Evolutionary conservation across 2,888 invertebrate genomes (phyloP), one percentile per base, ranked within the genome.

Genomic region (Cheilosia vulpina): DNA sequence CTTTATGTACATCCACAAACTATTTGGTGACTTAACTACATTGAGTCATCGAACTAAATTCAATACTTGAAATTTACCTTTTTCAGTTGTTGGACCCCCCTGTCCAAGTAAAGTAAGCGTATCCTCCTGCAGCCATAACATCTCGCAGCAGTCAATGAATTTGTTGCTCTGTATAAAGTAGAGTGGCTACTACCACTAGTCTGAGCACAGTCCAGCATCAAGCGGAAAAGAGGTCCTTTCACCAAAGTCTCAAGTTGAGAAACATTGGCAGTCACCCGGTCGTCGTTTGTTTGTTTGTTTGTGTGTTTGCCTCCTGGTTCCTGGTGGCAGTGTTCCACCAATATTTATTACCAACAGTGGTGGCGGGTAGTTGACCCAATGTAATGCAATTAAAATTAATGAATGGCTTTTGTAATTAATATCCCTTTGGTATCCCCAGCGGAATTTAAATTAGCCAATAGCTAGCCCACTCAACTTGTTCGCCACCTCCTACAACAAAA

Each of bases 331-430:
- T 77, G 81, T 85, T 77, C 81, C 58, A 81, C 85, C 81, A 81
- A 85, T 85, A 85, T 85, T 85, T 85, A 85, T 85, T 71, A 76
- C 80, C 62, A 71, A 75, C 60, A 71, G 83, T 75, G 78, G 71
- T 65, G 47, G 82, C 57, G 87, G 88, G 88, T 87, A 88, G 83
- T 88, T 88, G 88, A 88, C 88, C 88, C 87, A 87, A 88, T 87
- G 87, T 88, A 88, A 89, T 88, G 88, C 89, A 89, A 89, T 89
- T 89, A 89, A 89, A 88, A 81, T 88, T 89, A 89, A 89, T 89
- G 89, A 89, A 89, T 89, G 88, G 88, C 88, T 88, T 89, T 88
- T 88, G 88, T 89, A 89, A 89, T 89, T 89, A 89, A 89, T 89
- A 89, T 89, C 87, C 87, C 82, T 88, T 87, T 87, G 88, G 87